These are phyloP conservation scores for Drosophila subsilvestris DNA, from an alignment of 2,888 invertebrate genomes.

Conservation along the genomic window DNA sequence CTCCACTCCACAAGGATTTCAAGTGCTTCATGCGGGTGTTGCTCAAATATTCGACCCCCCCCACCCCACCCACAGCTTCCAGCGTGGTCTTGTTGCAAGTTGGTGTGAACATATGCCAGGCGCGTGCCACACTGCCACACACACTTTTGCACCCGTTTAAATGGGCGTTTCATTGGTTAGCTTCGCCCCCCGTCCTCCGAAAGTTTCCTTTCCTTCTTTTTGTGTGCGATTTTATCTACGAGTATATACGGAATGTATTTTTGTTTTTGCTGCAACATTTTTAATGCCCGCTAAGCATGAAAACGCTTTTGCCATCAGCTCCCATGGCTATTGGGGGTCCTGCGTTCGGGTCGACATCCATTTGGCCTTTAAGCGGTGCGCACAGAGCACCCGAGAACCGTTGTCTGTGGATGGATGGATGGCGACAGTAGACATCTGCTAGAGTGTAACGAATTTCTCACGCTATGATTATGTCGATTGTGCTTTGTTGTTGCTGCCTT, in stretches of 20 bases:
- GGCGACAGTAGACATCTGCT: slow-evolving; percentile 76
- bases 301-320: slow-evolving; percentile 69
- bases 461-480: slow-evolving; percentile 83
- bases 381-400: neutral
- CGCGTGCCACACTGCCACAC: slow-evolving; percentile 60
- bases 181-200: slow-evolving; percentile 1
- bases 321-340: slow-evolving; percentile 11
- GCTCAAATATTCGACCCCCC: slow-evolving; percentile 65
- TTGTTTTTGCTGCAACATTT: slow-evolving; percentile 71
- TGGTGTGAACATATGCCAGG: slow-evolving; percentile 84
- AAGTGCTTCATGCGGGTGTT: slow-evolving; percentile 77
- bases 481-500: slow-evolving; percentile 56
- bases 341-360: slow-evolving; percentile 36
- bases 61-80: slow-evolving; percentile 52
- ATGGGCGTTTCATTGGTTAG: slow-evolving; percentile 44
- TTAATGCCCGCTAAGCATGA: slow-evolving; percentile 79
- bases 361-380: slow-evolving; percentile 66
- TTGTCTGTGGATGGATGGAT: slow-evolving; percentile 17
- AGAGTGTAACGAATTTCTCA: slow-evolving; percentile 83
- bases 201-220: slow-evolving; percentile 15
- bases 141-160: slow-evolving; percentile 49
- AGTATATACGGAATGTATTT: slow-evolving; percentile 53
- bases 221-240: slow-evolving; percentile 58
- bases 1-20: slow-evolving; percentile 52
- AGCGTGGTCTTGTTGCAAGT: slow-evolving; percentile 50